Conservation (phyloP, 2,113 vertebrate genomes). For the Pteronura brasiliensis region DNA sequence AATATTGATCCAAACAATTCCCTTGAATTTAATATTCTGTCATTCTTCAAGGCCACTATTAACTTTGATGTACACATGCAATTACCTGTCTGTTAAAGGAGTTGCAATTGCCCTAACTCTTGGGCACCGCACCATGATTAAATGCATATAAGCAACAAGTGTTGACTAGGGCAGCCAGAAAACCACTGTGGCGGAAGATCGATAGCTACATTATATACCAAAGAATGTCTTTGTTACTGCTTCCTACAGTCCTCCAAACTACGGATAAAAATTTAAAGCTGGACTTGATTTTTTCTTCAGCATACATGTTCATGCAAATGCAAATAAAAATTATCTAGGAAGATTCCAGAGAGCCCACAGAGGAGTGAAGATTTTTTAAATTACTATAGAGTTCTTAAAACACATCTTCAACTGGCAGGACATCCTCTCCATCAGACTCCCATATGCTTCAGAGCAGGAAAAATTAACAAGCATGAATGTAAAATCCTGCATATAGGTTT, state of each 20-base stretch:
- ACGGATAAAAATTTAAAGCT: neutral
- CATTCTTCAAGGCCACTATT: conserved; percentile 76
- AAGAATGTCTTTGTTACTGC: conserved; percentile 33
- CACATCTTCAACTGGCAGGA: neutral
- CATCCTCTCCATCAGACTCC: neutral
- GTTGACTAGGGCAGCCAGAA: conserved; percentile 42
- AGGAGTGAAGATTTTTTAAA: neutral
- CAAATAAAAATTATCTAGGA: conserved; percentile 18
- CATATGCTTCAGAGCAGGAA: neutral
- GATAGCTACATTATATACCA: conserved; percentile 29
- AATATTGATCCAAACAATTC: conserved; percentile 77
- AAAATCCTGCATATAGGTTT: neutral
- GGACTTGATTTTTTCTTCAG: neutral
- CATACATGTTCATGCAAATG: neutral
- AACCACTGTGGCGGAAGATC: conserved; percentile 60
- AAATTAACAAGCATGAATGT: conserved; percentile 8
- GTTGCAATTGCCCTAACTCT: conserved; percentile 47
- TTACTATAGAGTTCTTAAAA: neutral
- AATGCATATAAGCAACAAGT: conserved; percentile 46
- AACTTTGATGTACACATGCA: conserved; percentile 74
- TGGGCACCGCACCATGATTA: conserved; percentile 59
- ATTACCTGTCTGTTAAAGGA: conserved; percentile 64
- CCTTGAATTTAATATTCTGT: conserved; percentile 77
- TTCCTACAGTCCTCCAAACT: neutral
- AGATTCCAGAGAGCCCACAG: neutral